Evolutionary conservation across 2,797 vertebrate genomes (phyloP), one percentile per base, ranked within the genome.

Genomic region (Hoplostethus atlanticus): DNA sequence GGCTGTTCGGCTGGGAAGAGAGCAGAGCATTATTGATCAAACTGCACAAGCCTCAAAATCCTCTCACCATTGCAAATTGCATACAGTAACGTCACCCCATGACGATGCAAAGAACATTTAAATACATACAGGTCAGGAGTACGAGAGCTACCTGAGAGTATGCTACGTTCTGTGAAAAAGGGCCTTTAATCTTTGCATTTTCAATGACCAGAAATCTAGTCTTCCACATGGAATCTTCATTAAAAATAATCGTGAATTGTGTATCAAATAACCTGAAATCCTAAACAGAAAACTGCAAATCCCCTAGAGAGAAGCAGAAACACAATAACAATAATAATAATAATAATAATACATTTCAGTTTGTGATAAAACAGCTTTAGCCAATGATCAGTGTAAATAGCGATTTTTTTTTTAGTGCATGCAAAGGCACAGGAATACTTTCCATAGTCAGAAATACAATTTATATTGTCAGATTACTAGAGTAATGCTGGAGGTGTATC

Each of bases 1-100:
- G 76, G 97, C 93, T 0, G 97, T 83, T 56, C 97, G 96, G 76
- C 98, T 98, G 81, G 10, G 47, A 68, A 73, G 2, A 65, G 63
- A 16, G 54, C 16, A 54, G 38, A 12, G 16, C 12, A 34, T 6
- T 12, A n/a, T 7, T 34, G 53, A 31, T 48, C 13, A 42, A 17
- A 31, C 15, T 36, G 55, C 11, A 38, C 16, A 34, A 34, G n/a
- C 1, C 36, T 6, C 38, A 40, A 40, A 40, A 56, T 13, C 2
- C 54, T 38, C 6, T 9, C 2, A 67, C 63, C 3, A 56, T 46
- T 34, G 30, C 2, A 13, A 44, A 87, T 15, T 84, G 57, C 42
- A 65, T 12, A 5, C 12, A 51, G 64, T 38, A 11, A 61, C n/a
- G 21, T 51, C n/a, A 52, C 62, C 51, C 13, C 1, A 55, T 11